Evolutionary conservation across 2,888 invertebrate genomes (phyloP).

Genomic region (Vandiemenella viatica): DNA sequence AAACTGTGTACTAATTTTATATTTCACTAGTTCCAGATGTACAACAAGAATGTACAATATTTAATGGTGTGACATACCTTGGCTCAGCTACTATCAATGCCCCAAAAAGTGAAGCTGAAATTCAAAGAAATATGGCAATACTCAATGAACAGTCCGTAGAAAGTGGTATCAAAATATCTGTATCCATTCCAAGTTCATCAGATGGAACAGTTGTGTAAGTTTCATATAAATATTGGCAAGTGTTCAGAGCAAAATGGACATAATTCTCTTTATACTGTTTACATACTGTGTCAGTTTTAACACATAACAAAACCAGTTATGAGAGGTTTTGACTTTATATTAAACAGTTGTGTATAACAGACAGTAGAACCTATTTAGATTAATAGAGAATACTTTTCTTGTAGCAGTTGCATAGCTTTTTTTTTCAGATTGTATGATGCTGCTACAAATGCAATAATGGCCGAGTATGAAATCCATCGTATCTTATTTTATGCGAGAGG

Average conservation of each 20-base stretch:
- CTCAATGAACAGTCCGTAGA: conserved; percentile 57
- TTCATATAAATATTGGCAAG: too few relatives aligned
- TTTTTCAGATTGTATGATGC: conserved; percentile 63
- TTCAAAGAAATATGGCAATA: conserved; percentile 83
- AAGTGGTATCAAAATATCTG: conserved; percentile 74
- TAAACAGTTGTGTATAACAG: too few relatives aligned
- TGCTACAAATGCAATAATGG: conserved; percentile 61
- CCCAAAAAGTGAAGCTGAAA: conserved; percentile 82
- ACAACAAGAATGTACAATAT: conserved; percentile 79
- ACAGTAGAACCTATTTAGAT: too few relatives aligned
- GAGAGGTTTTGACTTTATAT: too few relatives aligned
- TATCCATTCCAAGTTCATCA: conserved; percentile 83
- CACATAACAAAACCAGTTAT: too few relatives aligned
- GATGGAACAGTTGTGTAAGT: conserved; percentile 88
- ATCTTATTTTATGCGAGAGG: conserved; percentile 93
- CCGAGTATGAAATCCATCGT: conserved; percentile 78
- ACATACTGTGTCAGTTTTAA: too few relatives aligned
- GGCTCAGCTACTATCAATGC: conserved; percentile 83
- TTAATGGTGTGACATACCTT: conserved; percentile 83
- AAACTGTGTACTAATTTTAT: too few relatives aligned
- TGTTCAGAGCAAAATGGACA: too few relatives aligned
- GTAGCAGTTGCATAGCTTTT: too few relatives aligned
- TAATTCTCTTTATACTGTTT: too few relatives aligned
- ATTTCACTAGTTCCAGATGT: conserved; percentile 72
- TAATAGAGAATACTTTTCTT: too few relatives aligned